Evolutionary conservation across 2,113 vertebrate genomes (phyloP).

Genomic region (Thalassoma bifasciatum): DNA sequence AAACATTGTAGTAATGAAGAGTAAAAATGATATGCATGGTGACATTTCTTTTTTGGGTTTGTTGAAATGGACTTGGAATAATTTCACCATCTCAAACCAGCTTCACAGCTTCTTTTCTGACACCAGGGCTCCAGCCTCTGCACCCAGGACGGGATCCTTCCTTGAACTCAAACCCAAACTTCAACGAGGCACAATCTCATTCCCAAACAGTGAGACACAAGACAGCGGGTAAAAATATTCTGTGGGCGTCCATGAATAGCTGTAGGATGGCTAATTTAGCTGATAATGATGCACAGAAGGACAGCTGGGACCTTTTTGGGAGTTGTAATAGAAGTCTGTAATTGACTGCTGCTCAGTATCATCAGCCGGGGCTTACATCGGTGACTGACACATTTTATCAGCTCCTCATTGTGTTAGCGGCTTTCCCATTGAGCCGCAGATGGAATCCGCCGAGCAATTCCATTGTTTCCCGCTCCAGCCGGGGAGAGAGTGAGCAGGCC

Average conservation of each 20-base stretch:
- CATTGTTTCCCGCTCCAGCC: constrained; percentile 60
- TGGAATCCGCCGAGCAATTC: constrained; percentile 67
- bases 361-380: constrained; percentile 50
- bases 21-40: not conserved
- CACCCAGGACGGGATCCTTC: constrained; percentile 8
- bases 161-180: constrained; percentile 19
- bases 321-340: constrained; percentile 76
- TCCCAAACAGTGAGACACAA: constrained; percentile 41
- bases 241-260: constrained; percentile 44
- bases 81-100: not conserved
- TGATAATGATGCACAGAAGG: constrained; percentile 76
- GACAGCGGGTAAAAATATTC: constrained; percentile 62
- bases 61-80: not conserved
- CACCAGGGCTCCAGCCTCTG: not conserved
- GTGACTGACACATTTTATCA: constrained; percentile 81
- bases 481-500: constrained; percentile 22
- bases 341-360: constrained; percentile 73
- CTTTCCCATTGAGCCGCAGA: constrained; percentile 67
- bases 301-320: constrained; percentile 79
- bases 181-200: constrained; percentile 38
- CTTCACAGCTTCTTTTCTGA: constrained; percentile 27
- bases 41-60: not conserved
- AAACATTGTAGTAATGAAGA: not conserved
- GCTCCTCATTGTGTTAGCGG: constrained; percentile 66
- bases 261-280: constrained; percentile 70